Conservation (phyloP, 2,888 invertebrate species). For the Nemapogon koenigi region DNA sequence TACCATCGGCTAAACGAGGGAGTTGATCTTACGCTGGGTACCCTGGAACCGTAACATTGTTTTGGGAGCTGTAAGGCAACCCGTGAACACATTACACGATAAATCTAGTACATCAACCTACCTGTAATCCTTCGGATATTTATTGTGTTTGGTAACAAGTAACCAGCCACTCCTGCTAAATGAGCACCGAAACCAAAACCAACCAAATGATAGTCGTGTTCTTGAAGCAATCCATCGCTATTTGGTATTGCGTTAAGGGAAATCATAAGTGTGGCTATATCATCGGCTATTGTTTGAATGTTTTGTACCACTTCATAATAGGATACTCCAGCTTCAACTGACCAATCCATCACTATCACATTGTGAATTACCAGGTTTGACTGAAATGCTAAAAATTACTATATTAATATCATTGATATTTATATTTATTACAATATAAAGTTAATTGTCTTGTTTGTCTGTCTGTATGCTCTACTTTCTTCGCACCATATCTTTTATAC, state of each 20-base stretch:
- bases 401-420: not conserved
- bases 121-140: conserved; percentile 14
- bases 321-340: not conserved
- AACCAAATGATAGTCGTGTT: conserved; percentile 11
- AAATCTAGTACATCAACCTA: too few species aligned
- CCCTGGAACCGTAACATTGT: too few species aligned
- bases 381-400: not conserved
- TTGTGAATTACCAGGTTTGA: too few species aligned
- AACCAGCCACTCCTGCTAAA: conserved; percentile 12
- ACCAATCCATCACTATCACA: conserved; percentile 4
- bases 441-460: not conserved
- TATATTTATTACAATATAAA: not conserved
- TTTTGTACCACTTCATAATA: not conserved
- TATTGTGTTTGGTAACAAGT: not conserved
- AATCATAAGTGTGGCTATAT: conserved; percentile 2
- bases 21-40: too few species aligned
- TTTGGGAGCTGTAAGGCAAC: too few species aligned
- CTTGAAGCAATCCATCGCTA: not conserved
- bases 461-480: not conserved
- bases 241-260: not conserved
- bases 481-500: too few species aligned
- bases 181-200: conserved; percentile 16
- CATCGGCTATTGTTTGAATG: not conserved
- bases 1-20: too few species aligned
- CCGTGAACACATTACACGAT: too few species aligned